Base-by-base conservation (phyloP, 2,113 vertebrate genomes). In the Sylvicapra grimmia region DNA sequence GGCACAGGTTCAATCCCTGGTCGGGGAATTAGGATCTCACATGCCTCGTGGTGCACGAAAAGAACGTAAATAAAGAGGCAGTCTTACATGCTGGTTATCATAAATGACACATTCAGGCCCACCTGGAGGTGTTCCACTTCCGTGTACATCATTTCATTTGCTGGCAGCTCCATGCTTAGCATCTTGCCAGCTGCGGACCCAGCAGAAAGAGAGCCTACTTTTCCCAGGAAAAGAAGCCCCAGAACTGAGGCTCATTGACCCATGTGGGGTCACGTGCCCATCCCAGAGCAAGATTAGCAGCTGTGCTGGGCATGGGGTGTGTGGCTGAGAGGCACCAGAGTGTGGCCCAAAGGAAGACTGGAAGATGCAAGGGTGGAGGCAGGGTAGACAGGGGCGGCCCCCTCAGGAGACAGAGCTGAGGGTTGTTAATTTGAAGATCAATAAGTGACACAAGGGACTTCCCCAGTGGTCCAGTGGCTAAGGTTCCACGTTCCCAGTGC, bases 241-340 rank as follows among this genome's bases (percentile, higher is more conserved):
- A 85, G 59, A 49, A 79, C 9, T 21, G 58, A 59, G 79, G 10
- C 83, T 61, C 18, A 8, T 31, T 29, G 51, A 68, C 68, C n/a
- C 56, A 47, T 1, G 1, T 58, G 12, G 11, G 23, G 25, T 75
- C n/a, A 10, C 2, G 5, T 25, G 6, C 21, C 75, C 9, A 10
- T 58, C 6, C 25, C 40, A 61, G 63, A 88, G n/a, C 29, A 36
- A 87, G 84, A 44, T 75, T 29, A 63, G 40, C 12, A 10, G 14
- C 49, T 36, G 1, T 4, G 4, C n/a, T 40, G 12, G 63, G 16
- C 40, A 47, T 6, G 5, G 12, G 27, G 31, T 6, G 0, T 21
- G 18, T 25, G 47, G 25, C 86, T 58, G 49, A 61, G 29, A 61
- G 33, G 19, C 65, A 29, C 13, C 33, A 21, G 58, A 54, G 29